Evolutionary conservation across 2,113 vertebrate species (phyloP), one percentile per base, ranked within the genome.

Genomic region (Riparia riparia): DNA sequence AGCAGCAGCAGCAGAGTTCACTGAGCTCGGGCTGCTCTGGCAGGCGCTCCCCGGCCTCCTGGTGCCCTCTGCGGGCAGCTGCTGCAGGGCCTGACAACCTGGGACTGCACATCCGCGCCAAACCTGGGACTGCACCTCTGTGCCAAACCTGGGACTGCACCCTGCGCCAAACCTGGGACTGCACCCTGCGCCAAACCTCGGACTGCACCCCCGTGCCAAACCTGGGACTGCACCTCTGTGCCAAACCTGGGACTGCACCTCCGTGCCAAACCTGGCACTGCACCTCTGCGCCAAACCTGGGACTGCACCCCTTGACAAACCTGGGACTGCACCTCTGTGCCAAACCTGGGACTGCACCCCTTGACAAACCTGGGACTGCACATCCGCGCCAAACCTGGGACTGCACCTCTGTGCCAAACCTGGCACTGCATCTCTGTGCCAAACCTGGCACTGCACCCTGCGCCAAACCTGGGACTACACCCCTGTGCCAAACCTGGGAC

Each of bases 21-120:
- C n/a, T 5, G 17, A 51, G 17, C 18, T 32, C 14, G 0, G 6
- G 49, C 4, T 22, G 53, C 20, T 31, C 29, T 17, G 53, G 39
- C 69, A 42, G 56, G 9, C 28, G 7, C 44, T 81, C 7, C 74
- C 26, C 68, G 49, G 90, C 53, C 85, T 90, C 63, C 86, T 93
- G 90, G 93, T 89, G 93, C 93, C 89, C 89, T 95, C 96, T 96
- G 92, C 58, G 21, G 93, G 93, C 37, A 10, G 66, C 37, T 18
- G 28, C 34, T 22, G 19, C 19, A 3, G 34, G n/a, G 47, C 29
- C 42, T 5, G 51, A 16, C 32, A 29, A 3, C 29, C 37, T 37
- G 37, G 37, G 37, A 37, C 37, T 37, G 37, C 37, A 37, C 37
- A 4, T 9, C 37, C 9, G 37, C 10, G 37, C 37, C 37, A 37